A percentile compares a stretch with the other conserved stretches of the same genome.
These are phyloP conservation scores for Drosophila mojavensis DNA, from an alignment of 1,140 invertebrate species.

Conservation along the genomic window DNA sequence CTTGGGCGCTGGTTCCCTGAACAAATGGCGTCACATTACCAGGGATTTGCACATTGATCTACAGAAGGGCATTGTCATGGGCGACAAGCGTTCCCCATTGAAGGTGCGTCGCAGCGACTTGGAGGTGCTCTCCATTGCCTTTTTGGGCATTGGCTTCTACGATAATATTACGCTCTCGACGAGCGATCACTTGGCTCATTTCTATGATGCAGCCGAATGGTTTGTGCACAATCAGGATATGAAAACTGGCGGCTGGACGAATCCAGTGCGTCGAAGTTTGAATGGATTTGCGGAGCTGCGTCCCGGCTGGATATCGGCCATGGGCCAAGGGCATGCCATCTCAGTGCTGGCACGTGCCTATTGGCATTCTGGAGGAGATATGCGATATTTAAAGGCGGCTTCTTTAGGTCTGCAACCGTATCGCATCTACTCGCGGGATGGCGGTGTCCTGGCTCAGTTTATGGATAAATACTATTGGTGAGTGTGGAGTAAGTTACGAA, in stretches of 20 bases:
- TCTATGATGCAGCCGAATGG: conserved; percentile 97
- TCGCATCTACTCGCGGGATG: conserved; percentile 87
- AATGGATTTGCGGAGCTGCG: conserved; percentile 91
- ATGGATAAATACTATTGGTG: conserved; percentile 91
- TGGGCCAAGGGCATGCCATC: conserved; percentile 98
- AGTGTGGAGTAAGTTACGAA: conserved; percentile 24
- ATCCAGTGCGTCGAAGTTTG: conserved; percentile 92
- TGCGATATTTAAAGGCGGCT: conserved; percentile 92
- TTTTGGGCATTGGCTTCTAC: conserved; percentile 89
- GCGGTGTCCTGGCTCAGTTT: conserved; percentile 94
- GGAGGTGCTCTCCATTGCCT: conserved; percentile 85
- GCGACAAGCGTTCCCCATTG: conserved; percentile 86
- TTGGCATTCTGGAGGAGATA: conserved; percentile 90
- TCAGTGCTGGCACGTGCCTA: conserved; percentile 96
- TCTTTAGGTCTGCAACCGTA: conserved; percentile 92
- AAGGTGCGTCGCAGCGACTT: conserved; percentile 91
- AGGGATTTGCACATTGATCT: conserved; percentile 96
- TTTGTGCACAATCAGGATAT: conserved; percentile 94
- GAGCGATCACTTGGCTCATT: conserved; percentile 93
- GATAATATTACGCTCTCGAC: conserved; percentile 93
- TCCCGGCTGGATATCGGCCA: conserved; percentile 97
- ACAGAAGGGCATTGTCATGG: conserved; percentile 91
- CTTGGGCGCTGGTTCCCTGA: conserved; percentile 87
- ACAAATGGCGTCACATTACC: conserved; percentile 92
- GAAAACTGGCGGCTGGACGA: conserved; percentile 93